phyloP scores from a whole-genome alignment of 1,140 invertebrate genomes.

The Bactericera cockerelli region DNA sequence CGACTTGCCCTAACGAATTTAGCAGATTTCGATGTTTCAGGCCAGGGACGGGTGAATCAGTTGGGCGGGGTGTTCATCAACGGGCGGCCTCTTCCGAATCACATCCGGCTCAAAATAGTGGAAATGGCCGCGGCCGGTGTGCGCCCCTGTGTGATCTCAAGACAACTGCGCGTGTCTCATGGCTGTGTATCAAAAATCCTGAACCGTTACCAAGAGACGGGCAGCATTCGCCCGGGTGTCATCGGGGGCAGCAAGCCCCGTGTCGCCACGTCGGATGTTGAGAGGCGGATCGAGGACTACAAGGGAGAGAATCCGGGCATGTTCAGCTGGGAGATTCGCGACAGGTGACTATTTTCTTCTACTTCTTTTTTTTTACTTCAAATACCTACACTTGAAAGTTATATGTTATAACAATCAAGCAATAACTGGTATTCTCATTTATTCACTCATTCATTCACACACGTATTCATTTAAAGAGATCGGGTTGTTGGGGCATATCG shows the following conservation, averaged over 20 bases:
- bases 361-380: too few species aligned
- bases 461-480: too few species aligned
- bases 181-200: conserved; percentile 72
- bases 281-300: conserved; percentile 69
- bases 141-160: conserved; percentile 62
- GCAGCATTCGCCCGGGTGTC: conserved; percentile 63
- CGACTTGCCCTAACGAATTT: too few species aligned
- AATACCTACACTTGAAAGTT: too few species aligned
- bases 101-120: conserved; percentile 61
- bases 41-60: conserved; percentile 69
- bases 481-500: too few species aligned
- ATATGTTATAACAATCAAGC: too few species aligned
- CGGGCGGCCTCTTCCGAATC: conserved; percentile 60
- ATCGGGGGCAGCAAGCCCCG: conserved; percentile 64
- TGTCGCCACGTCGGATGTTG: conserved; percentile 62
- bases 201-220: conserved; percentile 70
- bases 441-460: too few species aligned
- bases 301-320: conserved; percentile 76
- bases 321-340: conserved; percentile 83
- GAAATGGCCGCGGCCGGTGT: conserved; percentile 66
- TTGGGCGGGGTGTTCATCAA: conserved; percentile 79
- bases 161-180: conserved; percentile 62
- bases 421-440: too few species aligned
- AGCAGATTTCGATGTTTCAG: conserved; percentile 29
- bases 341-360: too few species aligned